These are phyloP conservation scores for Pachypeltis micranthus DNA, from an alignment of 1,140 invertebrate genomes.

Conservation along the genomic window DNA sequence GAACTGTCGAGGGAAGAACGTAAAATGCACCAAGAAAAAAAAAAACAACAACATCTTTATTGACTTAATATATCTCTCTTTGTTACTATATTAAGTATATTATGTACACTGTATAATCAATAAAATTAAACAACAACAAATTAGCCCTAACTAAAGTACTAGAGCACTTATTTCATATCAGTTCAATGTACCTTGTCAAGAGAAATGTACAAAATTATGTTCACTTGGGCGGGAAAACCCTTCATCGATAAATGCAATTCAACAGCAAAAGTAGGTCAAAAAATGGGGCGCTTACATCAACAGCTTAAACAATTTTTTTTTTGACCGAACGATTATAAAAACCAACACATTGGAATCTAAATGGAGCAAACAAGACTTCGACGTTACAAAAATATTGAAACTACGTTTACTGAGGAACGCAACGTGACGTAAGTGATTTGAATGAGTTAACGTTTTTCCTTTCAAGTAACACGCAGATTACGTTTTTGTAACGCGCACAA, in stretches of 20 bases:
- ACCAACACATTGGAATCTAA: too few relatives aligned
- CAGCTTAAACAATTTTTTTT: too few relatives aligned
- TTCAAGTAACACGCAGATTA: too few relatives aligned
- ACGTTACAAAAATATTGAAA: too few relatives aligned
- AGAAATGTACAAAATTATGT: slow-evolving; percentile 5
- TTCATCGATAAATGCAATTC: not conserved
- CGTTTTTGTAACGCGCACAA: too few relatives aligned
- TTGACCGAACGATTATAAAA: too few relatives aligned
- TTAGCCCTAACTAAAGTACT: not conserved
- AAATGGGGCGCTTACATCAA: not conserved
- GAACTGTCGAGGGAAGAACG: too few relatives aligned
- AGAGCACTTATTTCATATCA: slow-evolving; percentile 6
- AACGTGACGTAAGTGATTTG: too few relatives aligned
- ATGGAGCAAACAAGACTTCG: too few relatives aligned
- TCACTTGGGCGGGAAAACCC: not conserved
- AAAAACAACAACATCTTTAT: slow-evolving; percentile 5
- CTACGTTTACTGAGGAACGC: too few relatives aligned
- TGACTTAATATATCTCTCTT: slow-evolving; percentile 2
- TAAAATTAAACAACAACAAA: slow-evolving; percentile 8
- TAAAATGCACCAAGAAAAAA: not conserved
- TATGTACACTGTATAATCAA: not conserved
- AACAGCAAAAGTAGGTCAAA: slow-evolving; percentile 1
- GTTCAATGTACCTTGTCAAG: not conserved
- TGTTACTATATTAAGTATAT: not conserved
- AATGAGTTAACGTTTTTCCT: too few relatives aligned